Evolutionary conservation across 2,888 invertebrate genomes (phyloP).

Genomic region (Heliconius ethilla): DNA sequence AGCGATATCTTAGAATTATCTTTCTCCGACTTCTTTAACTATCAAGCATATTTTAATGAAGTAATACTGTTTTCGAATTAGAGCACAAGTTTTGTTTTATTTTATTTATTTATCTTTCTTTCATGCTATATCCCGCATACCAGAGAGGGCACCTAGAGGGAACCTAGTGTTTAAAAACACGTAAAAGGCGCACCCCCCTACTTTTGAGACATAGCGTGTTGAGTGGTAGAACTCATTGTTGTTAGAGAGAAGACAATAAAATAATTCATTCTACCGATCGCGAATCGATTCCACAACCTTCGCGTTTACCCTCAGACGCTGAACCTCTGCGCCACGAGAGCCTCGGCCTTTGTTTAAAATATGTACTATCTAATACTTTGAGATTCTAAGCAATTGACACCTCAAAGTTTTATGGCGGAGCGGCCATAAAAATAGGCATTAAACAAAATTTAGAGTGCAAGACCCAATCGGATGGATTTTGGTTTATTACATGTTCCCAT

Average conservation of each 20-base stretch:
- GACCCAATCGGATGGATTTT: conserved; percentile 67
- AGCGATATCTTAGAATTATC: no score
- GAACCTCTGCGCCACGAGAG: background rate
- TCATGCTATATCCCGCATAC: background rate
- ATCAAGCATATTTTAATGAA: conserved; percentile 6
- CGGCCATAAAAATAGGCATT: conserved; percentile 63
- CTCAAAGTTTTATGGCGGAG: conserved; percentile 67
- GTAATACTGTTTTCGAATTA: background rate
- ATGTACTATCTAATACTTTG: conserved; percentile 22
- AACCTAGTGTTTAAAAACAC: background rate
- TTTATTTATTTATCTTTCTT: background rate
- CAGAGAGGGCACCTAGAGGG: background rate
- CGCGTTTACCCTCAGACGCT: background rate
- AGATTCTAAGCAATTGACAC: conserved; percentile 68
- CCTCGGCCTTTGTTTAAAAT: background rate
- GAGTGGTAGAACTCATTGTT: background rate
- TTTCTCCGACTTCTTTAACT: background rate
- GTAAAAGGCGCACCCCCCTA: background rate
- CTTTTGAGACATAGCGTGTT: background rate
- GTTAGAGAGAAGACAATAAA: background rate
- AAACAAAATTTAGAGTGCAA: conserved; percentile 68
- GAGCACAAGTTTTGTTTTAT: conserved; percentile 17
- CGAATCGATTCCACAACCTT: background rate
- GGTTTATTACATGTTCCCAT: conserved; percentile 63
- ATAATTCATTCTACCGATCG: background rate